Evolutionary conservation across 2,888 invertebrate species (phyloP).

Genomic region (Julus scanicus): DNA sequence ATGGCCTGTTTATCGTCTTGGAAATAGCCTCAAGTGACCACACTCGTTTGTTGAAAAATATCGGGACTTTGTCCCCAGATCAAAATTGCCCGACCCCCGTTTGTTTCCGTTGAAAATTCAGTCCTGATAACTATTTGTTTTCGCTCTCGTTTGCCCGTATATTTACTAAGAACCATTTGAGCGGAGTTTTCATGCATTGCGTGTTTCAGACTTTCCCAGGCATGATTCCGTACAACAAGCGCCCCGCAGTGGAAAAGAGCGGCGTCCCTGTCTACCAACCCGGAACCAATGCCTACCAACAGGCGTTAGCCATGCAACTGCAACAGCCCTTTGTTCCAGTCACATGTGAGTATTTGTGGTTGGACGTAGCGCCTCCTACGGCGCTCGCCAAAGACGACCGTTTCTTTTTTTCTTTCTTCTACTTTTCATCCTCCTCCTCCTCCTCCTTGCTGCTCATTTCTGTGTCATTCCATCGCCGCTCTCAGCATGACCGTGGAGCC

Average conservation of each 20-base stretch:
- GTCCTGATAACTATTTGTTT: conserved; percentile 1
- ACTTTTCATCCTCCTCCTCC: neutral
- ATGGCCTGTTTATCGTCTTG: neutral
- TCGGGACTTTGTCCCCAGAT: conserved; percentile 17
- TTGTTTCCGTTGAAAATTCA: conserved; percentile 41
- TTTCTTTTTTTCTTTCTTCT: conserved; percentile 48
- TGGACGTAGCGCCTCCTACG: conserved; percentile 58
- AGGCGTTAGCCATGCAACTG: conserved; percentile 88
- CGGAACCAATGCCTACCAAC: conserved; percentile 77
- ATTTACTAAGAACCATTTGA: conserved; percentile 50
- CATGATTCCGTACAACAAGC: conserved; percentile 95
- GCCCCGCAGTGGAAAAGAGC: conserved; percentile 91
- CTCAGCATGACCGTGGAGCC: conserved; percentile 29
- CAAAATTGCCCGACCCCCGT: neutral
- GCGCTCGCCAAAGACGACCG: conserved; percentile 5
- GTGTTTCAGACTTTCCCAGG: conserved; percentile 86
- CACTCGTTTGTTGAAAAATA: conserved; percentile 35
- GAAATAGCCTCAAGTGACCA: conserved; percentile 28
- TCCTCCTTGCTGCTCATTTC: neutral
- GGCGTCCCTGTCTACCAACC: conserved; percentile 96
- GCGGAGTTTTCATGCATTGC: conserved; percentile 55
- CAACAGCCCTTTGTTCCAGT: conserved; percentile 95
- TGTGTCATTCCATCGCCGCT: neutral
- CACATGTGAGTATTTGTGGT: conserved; percentile 86
- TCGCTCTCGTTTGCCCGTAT: neutral